Conservation (phyloP, 2,797 vertebrate genomes). For the Takifugu rubripes region DNA sequence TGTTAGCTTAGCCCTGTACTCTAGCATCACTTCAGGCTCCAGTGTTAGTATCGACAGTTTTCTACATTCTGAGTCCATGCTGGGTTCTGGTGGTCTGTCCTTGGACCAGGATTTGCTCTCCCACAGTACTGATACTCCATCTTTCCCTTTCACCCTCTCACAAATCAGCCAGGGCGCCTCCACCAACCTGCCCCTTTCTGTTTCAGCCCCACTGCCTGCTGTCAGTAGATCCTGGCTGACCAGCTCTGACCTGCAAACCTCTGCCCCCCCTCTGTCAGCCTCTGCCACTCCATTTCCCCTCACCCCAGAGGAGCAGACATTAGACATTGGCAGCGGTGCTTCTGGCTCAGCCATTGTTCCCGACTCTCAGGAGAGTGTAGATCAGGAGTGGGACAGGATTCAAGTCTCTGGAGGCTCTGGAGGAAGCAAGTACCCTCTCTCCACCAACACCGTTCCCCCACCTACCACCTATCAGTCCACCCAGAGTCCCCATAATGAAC, state of each 20-base stretch:
- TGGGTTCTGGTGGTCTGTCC: slow-evolving; percentile 57
- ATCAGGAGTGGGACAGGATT: slow-evolving; percentile 77
- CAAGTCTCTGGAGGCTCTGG: slow-evolving; percentile 73
- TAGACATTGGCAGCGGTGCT: slow-evolving; percentile 75
- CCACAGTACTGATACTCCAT: slow-evolving; percentile 53
- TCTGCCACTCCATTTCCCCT: slow-evolving; percentile 60
- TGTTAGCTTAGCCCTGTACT: slow-evolving; percentile 35
- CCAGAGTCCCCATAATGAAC: slow-evolving; percentile 38
- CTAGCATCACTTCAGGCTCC: slow-evolving; percentile 37
- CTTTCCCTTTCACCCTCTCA: slow-evolving; percentile 53
- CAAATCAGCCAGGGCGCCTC: slow-evolving; percentile 28
- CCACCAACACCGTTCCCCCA: slow-evolving; percentile 29
- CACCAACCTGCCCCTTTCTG: slow-evolving; percentile 74
- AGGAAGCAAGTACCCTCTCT: slow-evolving; percentile 60
- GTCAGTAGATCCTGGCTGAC: slow-evolving; percentile 31
- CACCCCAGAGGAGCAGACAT: slow-evolving; percentile 68
- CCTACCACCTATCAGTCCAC: slow-evolving; percentile 37
- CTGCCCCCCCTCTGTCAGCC: slow-evolving; percentile 65
- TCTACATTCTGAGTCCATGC: slow-evolving; percentile 45
- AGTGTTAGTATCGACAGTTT: slow-evolving; percentile 45
- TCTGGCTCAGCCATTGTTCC: slow-evolving; percentile 77
- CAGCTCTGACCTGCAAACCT: slow-evolving; percentile 61
- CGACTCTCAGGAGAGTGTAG: slow-evolving; percentile 74
- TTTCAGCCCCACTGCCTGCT: slow-evolving; percentile 58
- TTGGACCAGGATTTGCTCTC: slow-evolving; percentile 51